Evolutionary conservation across 1,140 invertebrate species (phyloP), one percentile per base, ranked within the genome.

Genomic region (Maniola jurtina): DNA sequence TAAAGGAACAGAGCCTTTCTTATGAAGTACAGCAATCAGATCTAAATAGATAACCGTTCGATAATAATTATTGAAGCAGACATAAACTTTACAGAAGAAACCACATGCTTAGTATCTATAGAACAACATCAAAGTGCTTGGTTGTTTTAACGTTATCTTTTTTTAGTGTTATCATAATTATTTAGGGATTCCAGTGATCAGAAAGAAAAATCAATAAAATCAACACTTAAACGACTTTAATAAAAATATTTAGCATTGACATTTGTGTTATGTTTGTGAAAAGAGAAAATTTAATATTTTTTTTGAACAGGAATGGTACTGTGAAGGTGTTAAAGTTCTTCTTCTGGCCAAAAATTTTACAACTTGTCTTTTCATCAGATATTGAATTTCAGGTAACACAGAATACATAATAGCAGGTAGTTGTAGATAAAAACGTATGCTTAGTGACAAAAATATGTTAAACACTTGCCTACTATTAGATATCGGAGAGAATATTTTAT

Each of bases 261-360:
- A 55, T 55, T 76, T 76, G 84, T 85, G 81, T 87, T 83, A 72
- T 90, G 88, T 88, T 90, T 88, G 81, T 90, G 88, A 90, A 90
- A 90, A 90, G 88, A 90, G 88, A 90, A 88, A 86, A 82, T 75
- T 68, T 74, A 40, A 61, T 16, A 11, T 8, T 47, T 34, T 35
- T 11, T 33, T 11, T 5, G 15, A 59, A 13, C 15, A 15, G 25
- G 15, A 35, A 55, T 35, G 5, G 34, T 35, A 15, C 33, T 50
- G 5, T 25, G 6, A 47, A 13, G 48, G 14, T 16, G 16, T 50
- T 50, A 2, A 25, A 50, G 1, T 16, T 11, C 9, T 2, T 13
- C 13, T 7, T 38, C 10, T 38, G 38, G 38, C 2, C 38, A 38
- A 38, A 38, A 38, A 38, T 7, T 9, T 11, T 38, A 38, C 7